Evolutionary conservation across 2,113 vertebrate species (phyloP).

Genomic region (Phaethon lepturus): DNA sequence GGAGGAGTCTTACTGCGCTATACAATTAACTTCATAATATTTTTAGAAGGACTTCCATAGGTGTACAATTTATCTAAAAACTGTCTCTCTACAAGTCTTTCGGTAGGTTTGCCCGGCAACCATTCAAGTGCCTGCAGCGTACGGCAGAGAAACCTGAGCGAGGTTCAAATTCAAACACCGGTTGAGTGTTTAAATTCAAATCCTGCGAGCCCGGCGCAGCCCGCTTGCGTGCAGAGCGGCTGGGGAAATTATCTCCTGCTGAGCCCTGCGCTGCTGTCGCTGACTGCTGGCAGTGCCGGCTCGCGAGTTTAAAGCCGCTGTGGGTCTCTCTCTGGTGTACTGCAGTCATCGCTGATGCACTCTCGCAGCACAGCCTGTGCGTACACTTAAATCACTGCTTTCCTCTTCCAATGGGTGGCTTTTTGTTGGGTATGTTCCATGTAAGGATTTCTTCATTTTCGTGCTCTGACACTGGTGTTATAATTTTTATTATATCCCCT

Average conservation of each 20-base stretch:
- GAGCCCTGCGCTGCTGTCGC: not conserved
- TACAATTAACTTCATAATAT: not conserved
- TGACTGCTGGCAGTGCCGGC: not conserved
- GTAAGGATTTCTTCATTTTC: not conserved
- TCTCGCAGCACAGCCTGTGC: accelerated
- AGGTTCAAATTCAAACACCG: not conserved
- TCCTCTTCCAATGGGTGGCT: not conserved
- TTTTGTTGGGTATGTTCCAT: not conserved
- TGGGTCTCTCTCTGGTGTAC: not conserved
- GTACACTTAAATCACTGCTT: not conserved
- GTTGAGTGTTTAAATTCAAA: too few species aligned
- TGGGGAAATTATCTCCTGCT: constrained; percentile 27
- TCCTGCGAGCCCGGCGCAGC: constrained; percentile 20
- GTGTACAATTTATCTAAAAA: not conserved
- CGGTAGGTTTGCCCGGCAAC: not conserved
- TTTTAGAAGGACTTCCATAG: not conserved
- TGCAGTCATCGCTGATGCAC: not conserved
- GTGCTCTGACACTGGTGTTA: not conserved
- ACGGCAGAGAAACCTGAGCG: not conserved
- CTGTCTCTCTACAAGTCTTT: not conserved
- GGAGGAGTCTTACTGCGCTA: not conserved
- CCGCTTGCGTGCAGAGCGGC: constrained; percentile 20
- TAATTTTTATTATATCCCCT: not conserved
- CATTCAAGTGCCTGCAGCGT: constrained; percentile 21
- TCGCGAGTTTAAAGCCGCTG: not conserved